Percentiles rank a stretch among this genome's conserved stretches.
Evolutionary conservation across 53 echinoderm and acorn worm species (phyloP).

Genomic region (Temnopleurus reevesii): DNA sequence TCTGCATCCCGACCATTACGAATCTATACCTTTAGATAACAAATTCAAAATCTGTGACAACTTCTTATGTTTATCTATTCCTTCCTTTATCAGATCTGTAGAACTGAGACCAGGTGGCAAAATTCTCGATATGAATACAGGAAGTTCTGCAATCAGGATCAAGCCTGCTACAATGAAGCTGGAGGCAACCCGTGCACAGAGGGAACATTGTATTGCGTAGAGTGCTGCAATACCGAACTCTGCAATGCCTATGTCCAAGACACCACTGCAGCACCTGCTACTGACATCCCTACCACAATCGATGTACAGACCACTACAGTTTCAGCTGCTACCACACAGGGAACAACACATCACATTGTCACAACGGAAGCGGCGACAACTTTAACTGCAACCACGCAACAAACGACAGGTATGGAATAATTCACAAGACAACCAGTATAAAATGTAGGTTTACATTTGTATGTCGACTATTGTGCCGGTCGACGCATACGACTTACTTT

Average conservation of each 20-base stretch:
- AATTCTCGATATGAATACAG: not conserved
- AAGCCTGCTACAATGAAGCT: conserved; percentile 2
- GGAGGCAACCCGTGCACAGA: no score
- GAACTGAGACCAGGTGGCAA: not conserved
- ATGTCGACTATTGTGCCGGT: no score
- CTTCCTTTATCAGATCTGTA: not conserved
- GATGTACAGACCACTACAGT: not conserved
- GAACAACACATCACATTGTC: not conserved
- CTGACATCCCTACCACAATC: not conserved
- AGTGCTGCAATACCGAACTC: not conserved
- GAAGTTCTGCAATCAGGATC: conserved; percentile 17
- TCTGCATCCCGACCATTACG: no score
- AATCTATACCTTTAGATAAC: no score
- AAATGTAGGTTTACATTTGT: no score
- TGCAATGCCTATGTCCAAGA: not conserved
- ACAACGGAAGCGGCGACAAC: not conserved
- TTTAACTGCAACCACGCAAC: not conserved
- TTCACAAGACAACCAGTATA: no score
- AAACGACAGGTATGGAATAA: no score
- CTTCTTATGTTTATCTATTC: no score
- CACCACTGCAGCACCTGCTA: not conserved
- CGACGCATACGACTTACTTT: no score
- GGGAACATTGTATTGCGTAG: no score
- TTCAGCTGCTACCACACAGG: not conserved
- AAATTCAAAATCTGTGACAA: no score